Conservation (phyloP, 2,113 vertebrate species). For the Varanus komodoensis region DNA sequence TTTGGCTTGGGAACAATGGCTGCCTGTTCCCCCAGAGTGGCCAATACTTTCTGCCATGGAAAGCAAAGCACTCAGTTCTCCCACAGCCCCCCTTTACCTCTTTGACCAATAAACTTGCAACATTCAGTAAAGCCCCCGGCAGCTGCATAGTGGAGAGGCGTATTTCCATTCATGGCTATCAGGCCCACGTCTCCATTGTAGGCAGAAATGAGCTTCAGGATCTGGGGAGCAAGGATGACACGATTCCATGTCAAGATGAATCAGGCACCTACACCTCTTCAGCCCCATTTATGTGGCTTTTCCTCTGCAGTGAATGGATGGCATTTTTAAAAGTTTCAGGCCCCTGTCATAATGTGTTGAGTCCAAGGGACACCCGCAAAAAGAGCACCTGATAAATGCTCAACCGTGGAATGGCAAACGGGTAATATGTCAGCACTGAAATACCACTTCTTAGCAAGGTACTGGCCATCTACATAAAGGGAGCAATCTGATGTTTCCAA, state of each 20-base stretch:
- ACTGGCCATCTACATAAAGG: not conserved
- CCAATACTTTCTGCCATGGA: not conserved
- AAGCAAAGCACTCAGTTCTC: not conserved
- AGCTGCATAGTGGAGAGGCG: slow-evolving; percentile 90
- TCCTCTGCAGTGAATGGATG: not conserved
- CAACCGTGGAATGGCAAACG: not conserved
- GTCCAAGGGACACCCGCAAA: not conserved
- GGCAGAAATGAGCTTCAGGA: slow-evolving; percentile 81
- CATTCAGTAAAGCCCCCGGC: slow-evolving; percentile 85
- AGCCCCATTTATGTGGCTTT: not conserved
- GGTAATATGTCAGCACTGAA: not conserved
- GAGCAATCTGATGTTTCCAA: not conserved
- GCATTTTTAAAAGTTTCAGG: not conserved
- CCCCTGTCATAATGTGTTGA: not conserved
- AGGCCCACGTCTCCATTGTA: slow-evolving; percentile 85
- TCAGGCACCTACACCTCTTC: not conserved
- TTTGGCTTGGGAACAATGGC: not conserved
- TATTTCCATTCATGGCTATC: slow-evolving; percentile 84
- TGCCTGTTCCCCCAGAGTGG: not conserved
- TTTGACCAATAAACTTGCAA: slow-evolving; percentile 93
- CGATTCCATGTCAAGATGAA: not conserved
- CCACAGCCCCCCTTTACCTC: slow-evolving; percentile 81
- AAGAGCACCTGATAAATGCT: not conserved
- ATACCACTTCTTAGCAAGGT: not conserved
- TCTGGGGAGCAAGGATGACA: slow-evolving; percentile 67